phyloP scores from a whole-genome alignment of 2,888 invertebrate species.

The Plutella xylostella region DNA sequence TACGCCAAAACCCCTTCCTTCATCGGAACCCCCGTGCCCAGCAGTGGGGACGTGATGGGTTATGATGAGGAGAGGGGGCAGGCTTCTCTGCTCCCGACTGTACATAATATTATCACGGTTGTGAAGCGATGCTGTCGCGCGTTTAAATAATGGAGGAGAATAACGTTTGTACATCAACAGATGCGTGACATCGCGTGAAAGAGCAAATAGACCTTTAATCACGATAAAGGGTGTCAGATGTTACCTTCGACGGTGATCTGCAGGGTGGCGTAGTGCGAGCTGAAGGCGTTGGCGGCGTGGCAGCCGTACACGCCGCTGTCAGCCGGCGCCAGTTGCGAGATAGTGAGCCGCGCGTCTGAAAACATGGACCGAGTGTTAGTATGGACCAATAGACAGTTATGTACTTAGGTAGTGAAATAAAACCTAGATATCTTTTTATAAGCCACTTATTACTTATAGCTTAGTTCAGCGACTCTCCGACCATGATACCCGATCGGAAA shows the following conservation, averaged over 20 bases:
- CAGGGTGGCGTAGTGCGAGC: slow-evolving; percentile 72
- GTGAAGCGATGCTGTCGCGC: too few relatives aligned
- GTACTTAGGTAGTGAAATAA: background rate
- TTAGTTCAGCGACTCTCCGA: too few relatives aligned
- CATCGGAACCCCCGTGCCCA: background rate
- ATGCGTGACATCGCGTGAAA: too few relatives aligned
- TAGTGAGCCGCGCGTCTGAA: slow-evolving; percentile 75
- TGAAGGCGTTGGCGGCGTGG: slow-evolving; percentile 82
- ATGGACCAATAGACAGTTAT: background rate
- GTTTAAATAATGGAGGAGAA: too few relatives aligned
- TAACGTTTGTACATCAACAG: too few relatives aligned
- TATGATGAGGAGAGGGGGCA: too few relatives aligned
- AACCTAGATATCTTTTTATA: background rate
- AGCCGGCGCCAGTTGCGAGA: slow-evolving; percentile 70
- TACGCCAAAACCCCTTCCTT: too few relatives aligned
- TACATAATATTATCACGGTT: too few relatives aligned
- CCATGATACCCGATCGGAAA: too few relatives aligned
- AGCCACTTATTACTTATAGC: background rate
- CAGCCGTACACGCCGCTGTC: slow-evolving; percentile 89
- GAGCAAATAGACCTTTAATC: too few relatives aligned
- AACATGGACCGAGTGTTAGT: background rate
- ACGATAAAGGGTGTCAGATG: background rate
- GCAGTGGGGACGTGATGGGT: background rate
- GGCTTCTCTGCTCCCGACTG: too few relatives aligned
- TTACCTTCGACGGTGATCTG: slow-evolving; percentile 83